Base-by-base conservation (phyloP, 37 sponge, comb jelly and placozoan species). In the Mnemiopsis leidyi region DNA sequence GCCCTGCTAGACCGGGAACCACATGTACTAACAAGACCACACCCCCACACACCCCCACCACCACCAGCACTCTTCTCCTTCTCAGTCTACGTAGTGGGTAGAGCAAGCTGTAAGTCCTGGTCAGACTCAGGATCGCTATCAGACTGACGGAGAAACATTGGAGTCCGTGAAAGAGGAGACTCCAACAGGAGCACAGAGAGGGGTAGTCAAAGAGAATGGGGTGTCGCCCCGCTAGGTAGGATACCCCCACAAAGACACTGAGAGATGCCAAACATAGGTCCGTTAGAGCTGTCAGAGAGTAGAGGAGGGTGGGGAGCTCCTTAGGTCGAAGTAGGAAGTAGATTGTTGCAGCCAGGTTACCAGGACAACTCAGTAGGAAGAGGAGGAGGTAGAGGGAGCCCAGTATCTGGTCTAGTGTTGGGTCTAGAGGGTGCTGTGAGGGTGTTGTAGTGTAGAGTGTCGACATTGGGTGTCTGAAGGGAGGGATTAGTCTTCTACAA, bases 251-350 rank as follows among this genome's bases (percentile, higher is more conserved):
- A 71, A 71, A 71, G 21, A 71, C 30, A 71, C 75, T 71, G n/a
- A 71, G 75, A 23, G 75, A 71, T 13, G 20, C 3, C 3, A 71
- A 25, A 28, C 3, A 13, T 5, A 25, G 5, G 30, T 71, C 75
- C 2, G 30, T 71, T 3, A 71, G 30, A 5, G 75, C 75, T 29
- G 75, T 71, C 3, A 71, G 26, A 5, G 30, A 7, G 30, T 71
- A 71, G 26, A 71, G 75, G 2, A 71, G 75, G n/a, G 75, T 71
- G 26, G 75, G 75, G 75, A 71, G 75, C 75, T 71, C 75, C 3
- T 29, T n/a, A 71, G 30, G 30, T 5, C 75, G 75, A 5, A 29
- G 75, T 25, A 29, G 26, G 75, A 71, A 71, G 75, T 71, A 71
- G 26, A 71, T 13, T 23, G n/a, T 29, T 2, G 75, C 7, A 5